Base-by-base conservation (phyloP, 1,140 invertebrate genomes). In the Rhyacophila brunnea region DNA sequence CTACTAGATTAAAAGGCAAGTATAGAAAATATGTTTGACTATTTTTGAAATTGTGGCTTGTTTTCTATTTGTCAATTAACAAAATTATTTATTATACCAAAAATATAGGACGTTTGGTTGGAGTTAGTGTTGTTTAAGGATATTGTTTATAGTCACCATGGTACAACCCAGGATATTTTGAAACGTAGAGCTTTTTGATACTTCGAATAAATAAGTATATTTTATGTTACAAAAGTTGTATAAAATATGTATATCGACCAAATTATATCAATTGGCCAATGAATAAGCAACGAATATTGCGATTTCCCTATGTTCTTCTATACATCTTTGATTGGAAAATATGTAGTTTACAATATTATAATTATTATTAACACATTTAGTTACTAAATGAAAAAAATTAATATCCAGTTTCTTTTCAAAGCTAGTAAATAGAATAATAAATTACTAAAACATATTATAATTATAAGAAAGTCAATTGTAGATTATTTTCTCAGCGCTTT, bases 221-320 rank as follows among this genome's bases (percentile, higher is more conserved):
- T 62, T 62, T 51, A 58, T 20, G 38, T 64, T 17, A 17, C 20
- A 53, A 46, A 47, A 62, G 50, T 48, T 50, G n/a, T 49, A 63
- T 56, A 15, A n/a, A 48, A 49, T 58, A 45, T 50, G 50, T 36
- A 58, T 58, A 14, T 50, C 51, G 61, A 54, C 49, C 56, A 52
- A 63, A 36, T 40, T 43, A 51, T 20, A 40, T 53, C 32, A 17
- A 50, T 64, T 56, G 45, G 62, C 50, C 62, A 59, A 51, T 54
- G 15, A 50, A 56, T 34, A 60, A 54, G 58, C 62, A 64, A 64
- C 62, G 62, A 64, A 64, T 64, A 64, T 58, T 58, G 54, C 49
- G 32, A 53, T 64, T 60, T 42, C 62, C 50, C 62, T 64, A 64
- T 64, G 53, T 55, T 60, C 62, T 64, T 64, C 62, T 64, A 64